Evolutionary conservation across 2,888 invertebrate genomes (phyloP), one percentile per base, ranked within the genome.

Genomic region (Coenonympha glycerion): DNA sequence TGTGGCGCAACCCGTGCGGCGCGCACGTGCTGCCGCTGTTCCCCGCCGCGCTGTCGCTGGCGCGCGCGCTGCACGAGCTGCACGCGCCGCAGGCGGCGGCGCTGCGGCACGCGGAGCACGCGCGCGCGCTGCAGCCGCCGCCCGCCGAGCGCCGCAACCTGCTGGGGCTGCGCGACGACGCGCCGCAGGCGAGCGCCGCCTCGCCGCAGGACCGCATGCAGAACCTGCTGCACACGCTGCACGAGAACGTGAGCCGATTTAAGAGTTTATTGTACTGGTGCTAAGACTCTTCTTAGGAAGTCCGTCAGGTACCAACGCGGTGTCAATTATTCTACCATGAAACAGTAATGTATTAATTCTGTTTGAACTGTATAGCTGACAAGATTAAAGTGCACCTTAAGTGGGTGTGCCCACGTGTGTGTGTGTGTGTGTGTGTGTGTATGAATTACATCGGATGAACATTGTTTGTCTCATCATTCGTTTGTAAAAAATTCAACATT

Each of bases 1-100:
- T 94, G 2, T 94, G 94, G 80, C 90, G 95, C 55, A 97, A 96
- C 88, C 97, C 97, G 15, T 94, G 95, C 48, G 92, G 94, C 0
- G 90, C 92, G 15, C 95, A 96, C 75, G 91, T 96, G 58, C 90
- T 94, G 58, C 94, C 94, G 1, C 84, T 95, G 50, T 81, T 97
- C 59, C 94, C 95, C 6, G 92, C 93, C 59, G 90, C 96, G 31
- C 89, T 97, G 34, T 89, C 92, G 0, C 86, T 97, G n/a, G 88
- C 93, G 51, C 91, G 93, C 58, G 91, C 94, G 19, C 90, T 95
- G 61, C 95, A 96, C 82, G 92, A 91, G 65, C 81, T 97, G 59
- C 95, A 94, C 79, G 90, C 90, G 40, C 91, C 92, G 1, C 90
- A 90, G 30, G 91, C 91, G n/a, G 78, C 91, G 52, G 76, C 81